Conservation (phyloP, 1,140 invertebrate genomes). For the Anagrus nilaparvatae region DNA sequence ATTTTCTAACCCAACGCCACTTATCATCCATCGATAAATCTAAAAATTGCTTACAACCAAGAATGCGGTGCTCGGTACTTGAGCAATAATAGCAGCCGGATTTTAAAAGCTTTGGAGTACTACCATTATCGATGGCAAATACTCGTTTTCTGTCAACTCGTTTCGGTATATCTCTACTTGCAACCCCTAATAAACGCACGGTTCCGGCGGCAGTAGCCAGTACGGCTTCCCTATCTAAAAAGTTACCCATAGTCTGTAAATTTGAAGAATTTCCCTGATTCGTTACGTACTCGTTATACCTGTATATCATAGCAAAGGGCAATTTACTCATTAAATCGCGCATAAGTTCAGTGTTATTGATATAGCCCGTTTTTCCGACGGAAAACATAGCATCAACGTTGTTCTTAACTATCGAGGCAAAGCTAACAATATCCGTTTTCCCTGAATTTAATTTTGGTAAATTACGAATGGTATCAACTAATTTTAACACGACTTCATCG, state of each 20-base stretch:
- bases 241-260: slow-evolving; percentile 3
- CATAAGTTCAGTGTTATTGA: background rate
- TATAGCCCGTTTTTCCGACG: background rate
- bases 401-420: too few relatives aligned
- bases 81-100: too few relatives aligned
- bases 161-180: background rate
- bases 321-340: background rate
- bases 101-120: too few relatives aligned
- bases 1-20: too few relatives aligned
- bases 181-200: background rate
- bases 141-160: background rate
- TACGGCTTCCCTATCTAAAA: slow-evolving; percentile 1
- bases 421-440: too few relatives aligned
- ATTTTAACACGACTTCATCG: too few relatives aligned
- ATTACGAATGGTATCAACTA: too few relatives aligned
- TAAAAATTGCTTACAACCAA: too few relatives aligned
- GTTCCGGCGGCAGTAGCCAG: background rate
- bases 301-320: background rate
- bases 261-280: background rate
- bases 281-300: background rate
- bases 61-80: too few relatives aligned
- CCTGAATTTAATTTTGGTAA: too few relatives aligned
- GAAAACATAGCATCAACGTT: background rate
- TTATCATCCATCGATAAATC: too few relatives aligned
- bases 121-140: too few relatives aligned